phyloP scores from a whole-genome alignment of 2,113 vertebrate genomes.

The Tympanuchus pallidicinctus region DNA sequence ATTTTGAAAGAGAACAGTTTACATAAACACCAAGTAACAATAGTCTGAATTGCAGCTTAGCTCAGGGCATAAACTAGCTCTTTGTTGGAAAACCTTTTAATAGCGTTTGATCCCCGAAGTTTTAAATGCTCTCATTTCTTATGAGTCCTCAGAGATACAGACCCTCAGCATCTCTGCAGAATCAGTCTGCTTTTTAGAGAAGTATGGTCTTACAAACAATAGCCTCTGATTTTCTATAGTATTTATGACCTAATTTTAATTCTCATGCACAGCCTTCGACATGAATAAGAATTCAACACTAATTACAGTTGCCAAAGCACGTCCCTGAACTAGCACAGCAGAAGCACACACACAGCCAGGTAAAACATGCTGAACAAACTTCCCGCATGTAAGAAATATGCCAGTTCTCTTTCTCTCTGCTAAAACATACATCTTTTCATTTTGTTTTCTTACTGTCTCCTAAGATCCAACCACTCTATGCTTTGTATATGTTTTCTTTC shows the following conservation, averaged over 20 bases:
- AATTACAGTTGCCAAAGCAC: constrained; percentile 38
- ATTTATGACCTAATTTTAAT: not conserved
- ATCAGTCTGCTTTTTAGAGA: not conserved
- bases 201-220: not conserved
- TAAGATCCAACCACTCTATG: not conserved
- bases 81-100: not conserved
- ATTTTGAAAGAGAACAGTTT: constrained; percentile 4
- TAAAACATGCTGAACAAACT: constrained; percentile 49
- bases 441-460: not conserved
- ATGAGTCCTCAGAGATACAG: accelerated
- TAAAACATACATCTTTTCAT: not conserved
- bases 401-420: not conserved
- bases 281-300: constrained; percentile 11
- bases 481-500: not conserved
- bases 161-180: not conserved
- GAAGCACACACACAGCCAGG: not conserved
- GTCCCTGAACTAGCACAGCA: not conserved
- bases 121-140: not conserved
- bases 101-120: not conserved
- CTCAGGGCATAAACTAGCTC: constrained; percentile 20
- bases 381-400: not conserved
- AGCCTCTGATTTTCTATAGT: not conserved
- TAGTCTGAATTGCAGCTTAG: not conserved
- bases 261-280: not conserved
- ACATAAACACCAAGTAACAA: constrained; percentile 17